A percentile compares a stretch with the other conserved stretches of the same genome.
These are phyloP conservation scores for Sycophila texana DNA, from an alignment of 2,888 invertebrate species.

Conservation along the genomic window DNA sequence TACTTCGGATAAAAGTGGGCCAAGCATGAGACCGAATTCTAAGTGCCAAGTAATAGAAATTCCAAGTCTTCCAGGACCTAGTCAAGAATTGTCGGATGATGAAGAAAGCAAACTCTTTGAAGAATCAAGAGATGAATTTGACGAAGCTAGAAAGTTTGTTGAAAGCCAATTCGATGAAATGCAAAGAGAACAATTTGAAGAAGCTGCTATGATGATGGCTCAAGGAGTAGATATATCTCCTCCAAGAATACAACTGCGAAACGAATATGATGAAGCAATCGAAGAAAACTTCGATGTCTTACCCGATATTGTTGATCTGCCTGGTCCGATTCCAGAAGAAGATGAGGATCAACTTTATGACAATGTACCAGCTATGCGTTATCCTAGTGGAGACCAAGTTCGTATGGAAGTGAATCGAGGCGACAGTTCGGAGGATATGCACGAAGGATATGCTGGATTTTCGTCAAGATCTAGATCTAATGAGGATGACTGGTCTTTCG, in stretches of 20 bases:
- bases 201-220: conserved; percentile 55
- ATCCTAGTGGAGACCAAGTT: conserved; percentile 66
- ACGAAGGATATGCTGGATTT: conserved; percentile 70
- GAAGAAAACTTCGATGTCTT: conserved; percentile 67
- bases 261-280: conserved; percentile 69
- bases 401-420: conserved; percentile 69
- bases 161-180: conserved; percentile 71
- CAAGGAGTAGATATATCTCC: conserved; percentile 66
- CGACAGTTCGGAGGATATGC: conserved; percentile 73
- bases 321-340: conserved; percentile 71
- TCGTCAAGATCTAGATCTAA: conserved; percentile 63
- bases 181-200: conserved; percentile 62
- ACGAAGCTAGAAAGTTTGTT: conserved; percentile 69
- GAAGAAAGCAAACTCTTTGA: conserved; percentile 49
- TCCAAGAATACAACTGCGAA: conserved; percentile 65
- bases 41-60: conserved; percentile 66
- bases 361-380: conserved; percentile 73
- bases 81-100: conserved; percentile 30
- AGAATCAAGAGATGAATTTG: conserved; percentile 60
- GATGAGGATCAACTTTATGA: conserved; percentile 72
- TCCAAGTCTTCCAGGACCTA: conserved; percentile 53
- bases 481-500: conserved; percentile 71
- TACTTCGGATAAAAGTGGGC: conserved; percentile 71
- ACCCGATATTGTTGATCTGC: conserved; percentile 63
- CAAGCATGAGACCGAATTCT: conserved; percentile 72